Conservation (phyloP, 2,113 vertebrate genomes). For the Sterna hirundo region DNA sequence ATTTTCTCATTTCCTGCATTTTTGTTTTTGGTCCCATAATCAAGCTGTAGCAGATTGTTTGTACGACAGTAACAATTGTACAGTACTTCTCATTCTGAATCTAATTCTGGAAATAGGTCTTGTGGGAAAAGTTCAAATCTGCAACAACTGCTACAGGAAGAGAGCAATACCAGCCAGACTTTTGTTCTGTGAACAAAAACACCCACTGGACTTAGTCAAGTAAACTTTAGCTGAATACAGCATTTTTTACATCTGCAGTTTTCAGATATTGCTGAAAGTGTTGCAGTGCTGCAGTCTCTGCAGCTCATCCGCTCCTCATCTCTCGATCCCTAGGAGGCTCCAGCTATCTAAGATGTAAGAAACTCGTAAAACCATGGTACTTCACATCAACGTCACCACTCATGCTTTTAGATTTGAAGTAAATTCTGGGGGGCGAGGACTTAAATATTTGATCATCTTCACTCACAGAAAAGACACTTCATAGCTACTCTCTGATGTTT, state of each 20-base stretch:
- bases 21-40: not conserved
- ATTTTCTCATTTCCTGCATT: not conserved
- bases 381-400: not conserved
- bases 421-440: not conserved
- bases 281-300: not conserved
- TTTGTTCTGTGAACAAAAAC: not conserved
- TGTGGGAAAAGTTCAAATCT: constrained; percentile 25
- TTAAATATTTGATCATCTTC: not conserved
- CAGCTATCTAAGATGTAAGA: not conserved
- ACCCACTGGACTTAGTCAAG: constrained; percentile 1
- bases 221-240: constrained; percentile 15
- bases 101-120: constrained; percentile 41
- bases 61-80: constrained; percentile 12
- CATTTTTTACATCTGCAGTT: not conserved
- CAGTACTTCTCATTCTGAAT: constrained; percentile 15
- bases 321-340: not conserved
- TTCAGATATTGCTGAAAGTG: not conserved
- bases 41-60: not conserved
- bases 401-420: not conserved
- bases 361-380: not conserved
- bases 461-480: not conserved
- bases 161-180: not conserved
- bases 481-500: not conserved
- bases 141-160: constrained; percentile 41
- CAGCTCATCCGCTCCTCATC: not conserved